phyloP scores from a whole-genome alignment of 2,113 vertebrate species.

The Scortum barcoo region DNA sequence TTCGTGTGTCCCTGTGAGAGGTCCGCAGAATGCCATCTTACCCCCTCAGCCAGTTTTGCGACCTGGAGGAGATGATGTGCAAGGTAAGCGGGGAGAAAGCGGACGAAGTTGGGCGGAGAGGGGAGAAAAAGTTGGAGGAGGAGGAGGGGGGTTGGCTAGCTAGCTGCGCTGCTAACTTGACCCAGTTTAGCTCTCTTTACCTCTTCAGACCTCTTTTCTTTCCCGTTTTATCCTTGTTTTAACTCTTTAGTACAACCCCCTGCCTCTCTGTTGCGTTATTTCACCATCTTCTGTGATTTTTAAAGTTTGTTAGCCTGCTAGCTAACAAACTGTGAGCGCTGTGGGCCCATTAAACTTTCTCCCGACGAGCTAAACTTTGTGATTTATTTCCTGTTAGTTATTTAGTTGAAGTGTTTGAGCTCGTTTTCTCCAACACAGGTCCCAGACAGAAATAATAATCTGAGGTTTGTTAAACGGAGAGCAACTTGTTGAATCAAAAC shows the following conservation, averaged over 20 bases:
- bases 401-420: too few species aligned
- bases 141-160: conserved; percentile 45
- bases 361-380: neutral
- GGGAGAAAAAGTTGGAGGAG: conserved; percentile 47
- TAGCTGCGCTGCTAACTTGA: conserved; percentile 35
- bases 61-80: conserved; percentile 82
- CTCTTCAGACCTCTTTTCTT: too few species aligned
- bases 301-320: neutral
- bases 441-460: neutral
- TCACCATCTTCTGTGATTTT: accelerated
- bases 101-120: conserved; percentile 46
- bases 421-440: neutral
- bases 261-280: too few species aligned
- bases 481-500: conserved; percentile 14
- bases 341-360: conserved; percentile 2
- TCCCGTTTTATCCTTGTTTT: neutral
- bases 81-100: conserved; percentile 75
- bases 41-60: conserved; percentile 74
- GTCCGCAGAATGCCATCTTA: conserved; percentile 79
- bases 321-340: conserved; percentile 5
- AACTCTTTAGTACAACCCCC: accelerated
- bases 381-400: neutral
- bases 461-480: neutral
- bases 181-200: neutral
- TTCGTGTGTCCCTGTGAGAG: neutral